These are phyloP conservation scores for Tridacna gigas DNA, from an alignment of 2,888 invertebrate species.

Conservation along the genomic window DNA sequence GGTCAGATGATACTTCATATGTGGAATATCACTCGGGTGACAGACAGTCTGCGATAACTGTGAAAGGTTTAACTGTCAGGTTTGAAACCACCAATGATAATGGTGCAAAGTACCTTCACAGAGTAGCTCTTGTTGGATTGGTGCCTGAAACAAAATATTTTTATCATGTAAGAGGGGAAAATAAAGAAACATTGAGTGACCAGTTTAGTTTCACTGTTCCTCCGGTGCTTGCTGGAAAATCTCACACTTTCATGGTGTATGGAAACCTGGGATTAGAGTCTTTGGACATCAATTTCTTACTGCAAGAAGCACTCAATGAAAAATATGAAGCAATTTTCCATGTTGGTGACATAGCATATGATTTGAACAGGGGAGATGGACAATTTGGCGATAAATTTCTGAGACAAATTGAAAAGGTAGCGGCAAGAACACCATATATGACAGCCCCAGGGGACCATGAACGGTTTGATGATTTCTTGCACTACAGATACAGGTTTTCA, in stretches of 20 bases:
- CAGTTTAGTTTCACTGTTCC: conserved; percentile 80
- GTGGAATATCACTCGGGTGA: conserved; percentile 71
- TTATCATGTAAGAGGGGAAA: conserved; percentile 70
- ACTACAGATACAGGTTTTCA: conserved; percentile 79
- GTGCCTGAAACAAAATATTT: conserved; percentile 70
- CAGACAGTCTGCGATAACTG: conserved; percentile 49
- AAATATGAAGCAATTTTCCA: conserved; percentile 78
- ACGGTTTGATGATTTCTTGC: conserved; percentile 64
- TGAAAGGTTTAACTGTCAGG: conserved; percentile 63
- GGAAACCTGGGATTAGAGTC: conserved; percentile 81
- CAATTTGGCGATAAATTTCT: conserved; percentile 80
- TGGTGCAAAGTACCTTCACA: conserved; percentile 73
- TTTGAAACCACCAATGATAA: conserved; percentile 66
- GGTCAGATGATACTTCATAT: conserved; percentile 59
- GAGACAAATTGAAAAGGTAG: conserved; percentile 76
- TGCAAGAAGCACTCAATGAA: conserved; percentile 73
- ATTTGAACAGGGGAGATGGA: conserved; percentile 77
- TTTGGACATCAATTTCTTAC: conserved; percentile 69
- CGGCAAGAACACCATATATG: conserved; percentile 82
- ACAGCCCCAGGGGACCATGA: conserved; percentile 81
- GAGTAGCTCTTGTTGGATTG: conserved; percentile 70
- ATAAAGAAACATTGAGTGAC: conserved; percentile 67
- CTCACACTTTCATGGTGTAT: conserved; percentile 79
- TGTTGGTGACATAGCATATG: conserved; percentile 82
- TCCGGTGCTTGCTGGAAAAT: conserved; percentile 67